Evolutionary conservation across 2,113 vertebrate species (phyloP).

Genomic region (Pithys albifrons): DNA sequence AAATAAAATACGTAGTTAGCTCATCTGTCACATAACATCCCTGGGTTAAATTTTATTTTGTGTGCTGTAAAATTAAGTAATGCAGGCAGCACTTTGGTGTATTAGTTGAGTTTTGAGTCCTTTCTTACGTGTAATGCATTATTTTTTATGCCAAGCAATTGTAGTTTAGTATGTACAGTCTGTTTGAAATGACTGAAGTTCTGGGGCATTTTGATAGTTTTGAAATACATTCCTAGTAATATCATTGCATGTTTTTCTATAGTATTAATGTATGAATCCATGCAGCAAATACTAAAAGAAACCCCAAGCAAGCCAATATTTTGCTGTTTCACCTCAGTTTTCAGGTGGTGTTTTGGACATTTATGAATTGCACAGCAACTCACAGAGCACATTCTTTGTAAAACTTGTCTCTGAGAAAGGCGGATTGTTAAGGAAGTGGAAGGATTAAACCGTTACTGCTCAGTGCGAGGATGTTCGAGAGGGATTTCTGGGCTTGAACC

Average conservation of each 20-base stretch:
- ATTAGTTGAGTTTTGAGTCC: background rate
- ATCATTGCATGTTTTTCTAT: fast-evolving
- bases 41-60: background rate
- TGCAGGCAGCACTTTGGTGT: background rate
- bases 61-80: background rate
- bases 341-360: background rate
- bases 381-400: fast-evolving
- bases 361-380: background rate
- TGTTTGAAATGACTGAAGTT: background rate
- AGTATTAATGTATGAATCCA: background rate
- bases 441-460: background rate
- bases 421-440: background rate
- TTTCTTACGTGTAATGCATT: background rate
- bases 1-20: background rate
- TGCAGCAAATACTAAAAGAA: background rate
- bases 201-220: background rate
- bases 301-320: background rate
- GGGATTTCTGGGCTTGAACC: background rate
- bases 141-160: background rate
- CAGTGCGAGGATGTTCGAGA: background rate
- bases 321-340: background rate
- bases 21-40: background rate
- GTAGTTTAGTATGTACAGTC: background rate
- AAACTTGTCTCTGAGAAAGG: background rate
- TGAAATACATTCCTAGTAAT: background rate